These are phyloP conservation scores for Paramisgurnus dabryanus DNA, from an alignment of 2,113 vertebrate species.

Conservation along the genomic window DNA sequence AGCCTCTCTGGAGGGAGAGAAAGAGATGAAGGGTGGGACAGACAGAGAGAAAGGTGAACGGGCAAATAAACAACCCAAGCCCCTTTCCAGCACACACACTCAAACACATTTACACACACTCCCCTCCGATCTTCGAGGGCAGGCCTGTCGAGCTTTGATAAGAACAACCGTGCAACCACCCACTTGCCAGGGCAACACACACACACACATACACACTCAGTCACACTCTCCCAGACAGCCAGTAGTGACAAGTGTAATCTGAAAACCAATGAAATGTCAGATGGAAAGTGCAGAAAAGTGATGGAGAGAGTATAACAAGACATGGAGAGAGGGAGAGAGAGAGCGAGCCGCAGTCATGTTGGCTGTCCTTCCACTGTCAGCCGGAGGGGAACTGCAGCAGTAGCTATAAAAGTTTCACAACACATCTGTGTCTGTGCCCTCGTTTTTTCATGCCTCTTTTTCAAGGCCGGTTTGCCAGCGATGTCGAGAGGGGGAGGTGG, in stretches of 20 bases:
- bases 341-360: conserved; percentile 46
- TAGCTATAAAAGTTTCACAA: conserved; percentile 79
- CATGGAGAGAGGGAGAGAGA: conserved; percentile 27
- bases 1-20: conserved; percentile 49
- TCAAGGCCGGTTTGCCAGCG: conserved; percentile 48
- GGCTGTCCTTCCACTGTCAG: conserved; percentile 54
- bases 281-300: conserved; percentile 8
- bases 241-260: conserved; percentile 75
- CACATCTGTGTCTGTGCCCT: conserved; percentile 54
- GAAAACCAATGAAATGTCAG: conserved; percentile 62
- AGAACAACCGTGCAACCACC: conserved; percentile 46
- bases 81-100: conserved; percentile 14
- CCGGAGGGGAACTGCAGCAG: conserved; percentile 66
- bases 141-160: conserved; percentile 51
- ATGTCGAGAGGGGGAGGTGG: conserved; percentile 62
- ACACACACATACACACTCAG: conserved; percentile 24
- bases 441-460: conserved; percentile 38
- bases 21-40: conserved; percentile 21
- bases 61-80: conserved; percentile 37
- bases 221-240: conserved; percentile 60
- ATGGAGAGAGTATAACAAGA: conserved; percentile 38
- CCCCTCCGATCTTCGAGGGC: conserved; percentile 44
- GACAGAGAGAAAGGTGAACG: conserved; percentile 28
- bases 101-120: conserved; percentile 20
- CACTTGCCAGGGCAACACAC: conserved; percentile 20